Conservation (phyloP, 2,797 vertebrate species). For the Allobates femoralis region DNA sequence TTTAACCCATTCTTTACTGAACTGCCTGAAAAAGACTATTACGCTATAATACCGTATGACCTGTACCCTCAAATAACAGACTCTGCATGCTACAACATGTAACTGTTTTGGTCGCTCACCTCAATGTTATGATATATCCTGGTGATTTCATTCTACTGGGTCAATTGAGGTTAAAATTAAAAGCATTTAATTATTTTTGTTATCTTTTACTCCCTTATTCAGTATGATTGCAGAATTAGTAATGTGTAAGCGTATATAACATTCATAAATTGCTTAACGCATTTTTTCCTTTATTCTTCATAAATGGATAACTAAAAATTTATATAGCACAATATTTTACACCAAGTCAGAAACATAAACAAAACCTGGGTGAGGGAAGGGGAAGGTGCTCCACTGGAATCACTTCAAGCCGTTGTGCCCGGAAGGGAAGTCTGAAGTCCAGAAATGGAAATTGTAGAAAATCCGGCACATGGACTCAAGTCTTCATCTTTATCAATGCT, state of each 20-base stretch:
- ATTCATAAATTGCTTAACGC: not conserved
- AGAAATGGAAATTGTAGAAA: no score
- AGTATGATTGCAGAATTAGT: not conserved
- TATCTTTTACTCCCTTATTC: not conserved
- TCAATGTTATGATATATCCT: not conserved
- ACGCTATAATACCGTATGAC: not conserved
- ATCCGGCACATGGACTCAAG: no score
- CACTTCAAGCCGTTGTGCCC: no score
- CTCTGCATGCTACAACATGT: not conserved
- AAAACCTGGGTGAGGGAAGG: no score
- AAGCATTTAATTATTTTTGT: not conserved
- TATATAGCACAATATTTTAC: no score
- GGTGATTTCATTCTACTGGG: not conserved
- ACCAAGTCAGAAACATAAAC: no score
- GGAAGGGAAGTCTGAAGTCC: no score
- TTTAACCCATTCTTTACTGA: constrained; percentile 15
- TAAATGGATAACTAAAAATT: no score
- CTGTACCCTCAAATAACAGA: not conserved
- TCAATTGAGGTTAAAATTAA: constrained; percentile 16
- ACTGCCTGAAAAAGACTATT: constrained; percentile 11
- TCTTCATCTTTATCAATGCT: no score
- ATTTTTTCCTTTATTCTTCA: not conserved
- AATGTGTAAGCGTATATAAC: not conserved
- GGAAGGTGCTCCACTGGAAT: no score
- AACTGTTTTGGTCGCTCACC: not conserved